Evolutionary conservation across 2,888 invertebrate species (phyloP).

Genomic region (Ceratothoa steindachneri): DNA sequence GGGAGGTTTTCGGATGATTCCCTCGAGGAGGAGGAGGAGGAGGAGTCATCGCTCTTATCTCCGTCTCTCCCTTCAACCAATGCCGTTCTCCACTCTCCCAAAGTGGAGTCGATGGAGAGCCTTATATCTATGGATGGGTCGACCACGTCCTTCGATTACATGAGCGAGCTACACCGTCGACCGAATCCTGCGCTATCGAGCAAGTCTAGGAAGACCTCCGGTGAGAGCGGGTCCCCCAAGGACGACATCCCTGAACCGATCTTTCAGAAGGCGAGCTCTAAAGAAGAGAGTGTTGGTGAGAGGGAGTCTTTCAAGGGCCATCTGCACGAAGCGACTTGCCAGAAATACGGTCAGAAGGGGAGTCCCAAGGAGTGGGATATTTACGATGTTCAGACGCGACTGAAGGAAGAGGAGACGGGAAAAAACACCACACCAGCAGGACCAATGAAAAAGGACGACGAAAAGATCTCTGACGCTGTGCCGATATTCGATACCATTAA

Average conservation of each 20-base stretch:
- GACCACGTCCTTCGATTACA: constrained; percentile 43
- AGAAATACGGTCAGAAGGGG: neutral
- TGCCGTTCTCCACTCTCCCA: constrained; percentile 19
- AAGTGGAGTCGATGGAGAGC: constrained; percentile 32
- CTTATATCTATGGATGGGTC: constrained; percentile 55
- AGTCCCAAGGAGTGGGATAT: neutral
- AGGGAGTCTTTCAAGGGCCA: no score
- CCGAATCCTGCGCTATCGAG: constrained; percentile 63
- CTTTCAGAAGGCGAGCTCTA: neutral
- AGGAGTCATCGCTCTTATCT: constrained; percentile 9
- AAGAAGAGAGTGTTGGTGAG: no score
- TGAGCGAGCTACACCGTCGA: constrained; percentile 58
- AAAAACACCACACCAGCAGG: neutral
- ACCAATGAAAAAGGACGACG: neutral
- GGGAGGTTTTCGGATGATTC: constrained; percentile 67
- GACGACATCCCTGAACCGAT: neutral
- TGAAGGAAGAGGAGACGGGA: neutral
- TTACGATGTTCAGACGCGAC: neutral
- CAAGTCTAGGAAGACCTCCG: constrained; percentile 53
- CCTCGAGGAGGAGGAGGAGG: constrained; percentile 52
- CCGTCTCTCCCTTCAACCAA: constrained; percentile 24
- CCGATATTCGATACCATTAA: constrained; percentile 70
- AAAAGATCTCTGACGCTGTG: no score
- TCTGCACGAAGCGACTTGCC: no score
- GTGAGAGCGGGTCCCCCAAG: constrained; percentile 9